A percentile compares a stretch with the other conserved stretches of the same genome.
Evolutionary conservation across 2,113 vertebrate genomes (phyloP).

Genomic region (Neolamprologus ventralis): DNA sequence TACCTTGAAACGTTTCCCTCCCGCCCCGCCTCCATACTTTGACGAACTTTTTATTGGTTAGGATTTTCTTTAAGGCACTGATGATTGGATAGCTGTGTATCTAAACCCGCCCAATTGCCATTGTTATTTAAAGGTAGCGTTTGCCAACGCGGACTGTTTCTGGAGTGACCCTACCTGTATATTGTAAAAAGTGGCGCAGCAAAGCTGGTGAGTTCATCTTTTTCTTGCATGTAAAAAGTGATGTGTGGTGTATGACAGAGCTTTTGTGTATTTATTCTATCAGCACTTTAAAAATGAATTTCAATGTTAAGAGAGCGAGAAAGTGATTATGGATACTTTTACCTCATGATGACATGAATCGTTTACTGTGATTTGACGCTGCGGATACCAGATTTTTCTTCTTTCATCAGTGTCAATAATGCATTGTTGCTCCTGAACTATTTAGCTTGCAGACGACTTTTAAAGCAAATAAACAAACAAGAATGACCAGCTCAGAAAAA

Average conservation of each 20-base stretch:
- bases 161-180: neutral
- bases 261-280: neutral
- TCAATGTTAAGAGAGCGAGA: neutral
- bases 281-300: neutral
- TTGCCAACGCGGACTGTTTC: constrained; percentile 51
- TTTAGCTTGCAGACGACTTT: neutral
- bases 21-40: neutral
- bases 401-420: neutral
- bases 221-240: neutral
- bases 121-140: constrained; percentile 51
- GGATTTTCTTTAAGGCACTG: rapidly evolving
- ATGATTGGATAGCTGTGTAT: constrained; percentile 10
- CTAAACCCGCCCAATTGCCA: constrained; percentile 3
- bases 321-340: neutral
- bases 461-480: neutral
- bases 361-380: neutral
- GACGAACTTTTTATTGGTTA: constrained; percentile 29
- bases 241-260: neutral
- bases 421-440: neutral
- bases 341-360: neutral
- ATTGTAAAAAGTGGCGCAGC: neutral
- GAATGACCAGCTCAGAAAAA: neutral
- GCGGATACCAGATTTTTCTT: neutral
- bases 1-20: rapidly evolving
- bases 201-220: constrained; percentile 23